Percentiles rank a stretch among this genome's conserved stretches.
Conservation (phyloP, 2,797 vertebrate genomes). For the Oreochromis grahami region DNA sequence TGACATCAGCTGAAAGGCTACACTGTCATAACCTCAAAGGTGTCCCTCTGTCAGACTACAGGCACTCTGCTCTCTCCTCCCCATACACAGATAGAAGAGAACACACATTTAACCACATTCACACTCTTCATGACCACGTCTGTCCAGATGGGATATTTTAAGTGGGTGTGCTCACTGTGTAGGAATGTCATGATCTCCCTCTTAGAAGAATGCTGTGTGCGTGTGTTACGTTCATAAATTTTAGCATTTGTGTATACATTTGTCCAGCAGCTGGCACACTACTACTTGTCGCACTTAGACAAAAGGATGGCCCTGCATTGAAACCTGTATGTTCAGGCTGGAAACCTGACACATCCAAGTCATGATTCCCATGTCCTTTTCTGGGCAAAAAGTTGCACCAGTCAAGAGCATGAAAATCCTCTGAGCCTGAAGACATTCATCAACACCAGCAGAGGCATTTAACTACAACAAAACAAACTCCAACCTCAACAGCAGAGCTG, state of each 20-base stretch:
- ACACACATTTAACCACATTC: neutral
- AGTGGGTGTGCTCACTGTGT: neutral
- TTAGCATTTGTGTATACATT: neutral
- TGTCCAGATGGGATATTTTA: neutral
- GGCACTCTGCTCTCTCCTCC: neutral
- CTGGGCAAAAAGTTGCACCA: neutral
- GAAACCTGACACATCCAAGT: neutral
- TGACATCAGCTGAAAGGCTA: neutral
- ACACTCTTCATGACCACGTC: neutral
- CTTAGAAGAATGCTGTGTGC: neutral
- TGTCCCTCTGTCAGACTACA: neutral
- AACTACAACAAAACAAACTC: neutral
- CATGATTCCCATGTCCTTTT: neutral
- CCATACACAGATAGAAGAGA: neutral
- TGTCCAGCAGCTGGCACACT: neutral
- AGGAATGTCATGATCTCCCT: neutral
- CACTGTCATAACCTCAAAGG: neutral
- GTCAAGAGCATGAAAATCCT: neutral
- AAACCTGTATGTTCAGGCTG: neutral
- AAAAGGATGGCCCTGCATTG: neutral
- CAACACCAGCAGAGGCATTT: neutral
- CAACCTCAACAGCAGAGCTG: neutral
- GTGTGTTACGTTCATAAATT: neutral
- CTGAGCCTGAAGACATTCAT: neutral
- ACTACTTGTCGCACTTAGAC: neutral